Conservation (phyloP, 2,888 invertebrate genomes). For the Drosophila melanosoma region DNA sequence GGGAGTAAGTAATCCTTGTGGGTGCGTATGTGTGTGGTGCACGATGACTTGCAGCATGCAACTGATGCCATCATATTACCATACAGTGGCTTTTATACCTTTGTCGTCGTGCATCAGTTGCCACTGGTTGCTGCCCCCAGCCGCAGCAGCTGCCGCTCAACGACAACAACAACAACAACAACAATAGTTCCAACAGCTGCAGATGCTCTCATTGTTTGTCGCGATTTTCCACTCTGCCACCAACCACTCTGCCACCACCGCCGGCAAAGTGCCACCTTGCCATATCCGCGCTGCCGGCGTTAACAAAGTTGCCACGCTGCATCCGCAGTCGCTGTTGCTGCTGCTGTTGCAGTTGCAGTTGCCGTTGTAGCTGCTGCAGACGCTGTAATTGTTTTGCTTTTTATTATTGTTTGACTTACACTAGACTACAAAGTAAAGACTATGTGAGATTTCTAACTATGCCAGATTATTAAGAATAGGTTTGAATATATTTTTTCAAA, state of each 20-base stretch:
- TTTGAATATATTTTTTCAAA: neutral
- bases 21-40: conserved; percentile 17
- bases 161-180: conserved; percentile 6
- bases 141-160: conserved; percentile 38
- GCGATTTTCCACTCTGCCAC: conserved; percentile 53
- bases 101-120: conserved; percentile 60
- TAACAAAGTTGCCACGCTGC: conserved; percentile 52
- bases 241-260: conserved; percentile 6
- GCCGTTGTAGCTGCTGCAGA: conserved; percentile 39
- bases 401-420: conserved; percentile 45
- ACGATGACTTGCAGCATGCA: conserved; percentile 59
- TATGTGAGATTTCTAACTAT: neutral
- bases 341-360: conserved; percentile 36
- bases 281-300: conserved; percentile 69
- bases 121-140: conserved; percentile 32
- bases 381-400: conserved; percentile 58
- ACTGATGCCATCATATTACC: conserved; percentile 79
- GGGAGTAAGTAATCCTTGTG: conserved; percentile 36
- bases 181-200: conserved; percentile 49
- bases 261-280: conserved; percentile 45
- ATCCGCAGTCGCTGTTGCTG: conserved; percentile 61
- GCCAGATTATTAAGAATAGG: neutral
- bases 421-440: conserved; percentile 24
- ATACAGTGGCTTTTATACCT: conserved; percentile 80
- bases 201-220: conserved; percentile 77